A percentile compares a stretch with the other conserved stretches of the same genome.
These are phyloP conservation scores for Dolichallabes microphthalmus DNA, from an alignment of 2,113 vertebrate species.

Conservation along the genomic window DNA sequence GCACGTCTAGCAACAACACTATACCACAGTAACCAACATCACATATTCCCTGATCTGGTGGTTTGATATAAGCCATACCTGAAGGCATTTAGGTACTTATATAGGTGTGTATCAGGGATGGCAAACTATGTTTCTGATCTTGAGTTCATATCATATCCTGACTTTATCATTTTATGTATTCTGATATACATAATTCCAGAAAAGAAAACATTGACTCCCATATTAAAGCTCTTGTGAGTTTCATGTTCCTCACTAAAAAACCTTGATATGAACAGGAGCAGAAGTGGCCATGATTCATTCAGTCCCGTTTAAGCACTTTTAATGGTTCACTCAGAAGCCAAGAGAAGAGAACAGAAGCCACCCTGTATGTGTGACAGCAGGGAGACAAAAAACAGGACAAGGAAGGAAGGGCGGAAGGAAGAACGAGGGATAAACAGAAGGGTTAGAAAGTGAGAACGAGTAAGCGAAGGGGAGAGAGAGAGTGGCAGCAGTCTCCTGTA, in stretches of 20 bases:
- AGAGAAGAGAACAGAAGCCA: conserved; percentile 27
- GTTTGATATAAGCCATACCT: background rate
- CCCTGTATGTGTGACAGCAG: conserved; percentile 48
- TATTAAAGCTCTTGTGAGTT: background rate
- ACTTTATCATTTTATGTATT: background rate
- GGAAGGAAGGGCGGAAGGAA: conserved; percentile 51
- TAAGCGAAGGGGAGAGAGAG: conserved; percentile 56
- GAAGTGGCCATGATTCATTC: conserved; percentile 29
- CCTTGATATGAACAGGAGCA: background rate
- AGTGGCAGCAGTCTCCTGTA: conserved; percentile 63
- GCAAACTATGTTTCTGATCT: background rate
- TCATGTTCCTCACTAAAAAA: background rate
- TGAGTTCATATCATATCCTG: background rate
- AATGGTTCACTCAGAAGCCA: conserved; percentile 29
- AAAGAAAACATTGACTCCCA: background rate
- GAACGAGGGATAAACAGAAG: conserved; percentile 31
- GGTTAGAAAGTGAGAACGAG: conserved; percentile 29
- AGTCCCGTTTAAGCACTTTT: conserved; percentile 30
- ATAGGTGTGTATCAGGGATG: background rate
- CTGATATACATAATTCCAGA: background rate
- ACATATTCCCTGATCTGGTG: background rate
- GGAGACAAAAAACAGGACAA: conserved; percentile 30
- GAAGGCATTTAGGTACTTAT: background rate
- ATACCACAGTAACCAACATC: background rate
- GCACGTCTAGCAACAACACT: background rate